Conservation (phyloP, 2,888 invertebrate species). For the Ceraclea dissimilis region DNA sequence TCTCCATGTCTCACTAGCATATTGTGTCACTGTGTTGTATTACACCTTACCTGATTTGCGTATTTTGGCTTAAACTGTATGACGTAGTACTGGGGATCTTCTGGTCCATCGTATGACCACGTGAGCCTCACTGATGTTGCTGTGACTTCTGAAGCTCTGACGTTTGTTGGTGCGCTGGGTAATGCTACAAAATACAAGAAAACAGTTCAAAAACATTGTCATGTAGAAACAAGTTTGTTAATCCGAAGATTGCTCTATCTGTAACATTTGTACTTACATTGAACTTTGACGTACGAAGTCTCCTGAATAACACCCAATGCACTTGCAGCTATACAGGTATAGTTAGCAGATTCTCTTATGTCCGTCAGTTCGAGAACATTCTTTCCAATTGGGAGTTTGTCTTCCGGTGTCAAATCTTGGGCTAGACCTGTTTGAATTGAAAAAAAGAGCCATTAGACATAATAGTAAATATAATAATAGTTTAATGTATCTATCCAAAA, state of each 20-base stretch:
- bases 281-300: conserved; percentile 85
- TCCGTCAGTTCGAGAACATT: conserved; percentile 82
- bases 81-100: conserved; percentile 91
- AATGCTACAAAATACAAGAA: conserved; percentile 57
- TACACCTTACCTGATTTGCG: conserved; percentile 59
- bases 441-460: no score
- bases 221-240: no score
- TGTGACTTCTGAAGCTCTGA: conserved; percentile 87
- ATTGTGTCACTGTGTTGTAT: no score
- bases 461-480: no score
- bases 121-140: conserved; percentile 86
- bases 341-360: conserved; percentile 89
- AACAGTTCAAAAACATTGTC: background rate
- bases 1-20: no score
- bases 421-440: conserved; percentile 55
- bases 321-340: conserved; percentile 94
- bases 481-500: no score
- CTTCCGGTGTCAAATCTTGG: conserved; percentile 81
- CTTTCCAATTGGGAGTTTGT: conserved; percentile 74
- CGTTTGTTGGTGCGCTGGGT: conserved; percentile 84
- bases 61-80: conserved; percentile 95
- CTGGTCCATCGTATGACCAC: conserved; percentile 86
- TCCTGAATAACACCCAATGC: conserved; percentile 88
- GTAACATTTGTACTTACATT: conserved; percentile 63
- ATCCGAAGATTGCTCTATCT: no score